Base-by-base conservation (phyloP, 2,113 vertebrate species). In the Catharus fuscescens region DNA sequence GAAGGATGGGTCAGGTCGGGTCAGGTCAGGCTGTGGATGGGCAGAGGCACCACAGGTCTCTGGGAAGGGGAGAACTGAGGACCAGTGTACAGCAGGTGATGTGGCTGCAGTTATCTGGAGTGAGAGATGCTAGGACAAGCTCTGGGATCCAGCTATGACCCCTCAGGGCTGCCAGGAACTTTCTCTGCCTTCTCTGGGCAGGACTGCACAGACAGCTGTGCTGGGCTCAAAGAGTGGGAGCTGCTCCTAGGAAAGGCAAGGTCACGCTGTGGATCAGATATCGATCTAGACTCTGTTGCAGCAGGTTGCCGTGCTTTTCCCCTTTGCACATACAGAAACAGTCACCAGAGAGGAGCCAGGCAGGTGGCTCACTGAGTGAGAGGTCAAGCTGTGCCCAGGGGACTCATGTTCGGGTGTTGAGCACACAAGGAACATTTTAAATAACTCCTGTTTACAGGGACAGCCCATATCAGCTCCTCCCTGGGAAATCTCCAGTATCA, bases 11-110 rank as follows among this genome's bases (percentile, higher is more conserved):
- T 25, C 12, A 24, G 59, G 52, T 10, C 1, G 1, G 69, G 31
- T 18, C 47, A 81, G 62, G 54, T 2, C 57, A 18, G 10, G 8
- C 7, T 1, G 5, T 0, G 1, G 29, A 5, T 0, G 6, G 56
- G 31, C 32, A 25, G 1, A 11, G 80, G 66, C 44, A 26, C 54
- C 17, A 0, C 0, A 1, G 18, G 23, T 10, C 34, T 31, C 40
- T 4, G 28, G 60, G 56, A 52, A 44, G 57, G 9, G 42, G 25
- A 32, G 24, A 26, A 6, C 5, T 0, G 1, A 50, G 47, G 2
- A 32, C 53, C 20, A 8, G 0, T 0, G 12, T 6, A 12, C 7
- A 7, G 11, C 5, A 9, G 11, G 10, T 2, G 3, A 28, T 3
- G 17, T 17, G 13, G 60, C 21, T 34, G 54, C 24, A 6, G 31